A percentile compares a stretch with the other conserved stretches of the same genome.
These are phyloP conservation scores for Drosophila setifemur DNA, from an alignment of 1,140 invertebrate genomes.

Conservation along the genomic window DNA sequence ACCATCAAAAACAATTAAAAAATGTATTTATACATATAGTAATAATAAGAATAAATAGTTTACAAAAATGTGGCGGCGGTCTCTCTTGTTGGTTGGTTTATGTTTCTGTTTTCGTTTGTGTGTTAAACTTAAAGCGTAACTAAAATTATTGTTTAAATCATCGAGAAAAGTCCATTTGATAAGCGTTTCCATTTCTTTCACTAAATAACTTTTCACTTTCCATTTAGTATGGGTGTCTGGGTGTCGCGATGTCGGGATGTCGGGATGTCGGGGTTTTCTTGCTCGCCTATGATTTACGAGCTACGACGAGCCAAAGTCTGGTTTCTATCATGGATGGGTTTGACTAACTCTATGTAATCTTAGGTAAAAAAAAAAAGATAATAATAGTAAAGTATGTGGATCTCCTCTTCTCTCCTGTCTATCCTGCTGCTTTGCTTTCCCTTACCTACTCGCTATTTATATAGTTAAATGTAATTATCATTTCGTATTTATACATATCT, in stretches of 20 bases:
- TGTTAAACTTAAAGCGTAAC: conserved; percentile 38
- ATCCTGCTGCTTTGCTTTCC: too few relatives aligned
- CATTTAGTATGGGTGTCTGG: neutral
- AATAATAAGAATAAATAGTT: conserved; percentile 59
- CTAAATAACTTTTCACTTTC: conserved; percentile 35
- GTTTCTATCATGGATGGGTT: neutral
- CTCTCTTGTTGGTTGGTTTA: conserved; percentile 16
- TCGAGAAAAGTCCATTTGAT: conserved; percentile 73
- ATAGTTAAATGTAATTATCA: neutral
- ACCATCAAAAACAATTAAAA: conserved; percentile 34
- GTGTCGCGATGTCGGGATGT: neutral
- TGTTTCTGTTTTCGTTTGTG: conserved; percentile 13
- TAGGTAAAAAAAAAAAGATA: too few relatives aligned
- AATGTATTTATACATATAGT: conserved; percentile 22
- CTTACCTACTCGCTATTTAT: too few relatives aligned
- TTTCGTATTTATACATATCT: neutral
- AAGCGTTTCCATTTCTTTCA: conserved; percentile 74
- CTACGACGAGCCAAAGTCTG: conserved; percentile 15
- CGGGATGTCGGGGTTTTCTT: neutral
- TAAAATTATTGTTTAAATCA: conserved; percentile 58
- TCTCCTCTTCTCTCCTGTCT: neutral
- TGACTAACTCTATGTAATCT: too few relatives aligned
- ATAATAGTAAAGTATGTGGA: too few relatives aligned
- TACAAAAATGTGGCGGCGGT: conserved; percentile 35
- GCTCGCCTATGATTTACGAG: neutral